Evolutionary conservation across 92 coral and sea anemone species (phyloP).

Genomic region (Zoanthus gigantus): DNA sequence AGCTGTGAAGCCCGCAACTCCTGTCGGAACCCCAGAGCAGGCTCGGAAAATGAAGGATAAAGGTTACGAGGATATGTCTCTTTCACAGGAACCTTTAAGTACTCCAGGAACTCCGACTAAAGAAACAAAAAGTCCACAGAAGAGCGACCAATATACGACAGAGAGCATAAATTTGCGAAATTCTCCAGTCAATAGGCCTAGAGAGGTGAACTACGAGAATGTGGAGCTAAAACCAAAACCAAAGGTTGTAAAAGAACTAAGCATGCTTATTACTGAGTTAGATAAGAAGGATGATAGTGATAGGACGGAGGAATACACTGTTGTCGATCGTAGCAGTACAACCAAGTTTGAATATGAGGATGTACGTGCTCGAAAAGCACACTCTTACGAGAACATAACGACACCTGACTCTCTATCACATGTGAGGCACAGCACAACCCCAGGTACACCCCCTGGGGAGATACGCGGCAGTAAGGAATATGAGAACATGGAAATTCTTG

Average conservation of each 20-base stretch:
- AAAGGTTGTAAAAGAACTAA: constrained; percentile 17
- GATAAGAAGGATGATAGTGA: constrained; percentile 1
- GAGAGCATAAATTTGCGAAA: constrained; percentile 45
- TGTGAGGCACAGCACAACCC: not conserved
- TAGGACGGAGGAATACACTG: constrained; percentile 1
- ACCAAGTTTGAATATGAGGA: not conserved
- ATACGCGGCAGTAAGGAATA: constrained; percentile 16
- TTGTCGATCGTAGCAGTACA: not conserved
- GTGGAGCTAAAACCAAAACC: constrained; percentile 62
- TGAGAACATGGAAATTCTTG: constrained; percentile 7
- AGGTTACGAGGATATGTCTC: constrained; percentile 42
- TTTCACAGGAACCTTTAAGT: constrained; percentile 26
- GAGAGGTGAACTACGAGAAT: constrained; percentile 67
- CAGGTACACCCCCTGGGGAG: not conserved
- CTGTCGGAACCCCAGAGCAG: constrained; percentile 40
- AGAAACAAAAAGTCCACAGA: constrained; percentile 24
- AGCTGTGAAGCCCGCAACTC: constrained; percentile 26
- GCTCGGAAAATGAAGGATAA: constrained; percentile 30
- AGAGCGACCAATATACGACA: constrained; percentile 17
- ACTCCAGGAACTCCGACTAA: constrained; percentile 24
- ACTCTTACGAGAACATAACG: constrained; percentile 36
- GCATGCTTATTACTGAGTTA: constrained; percentile 39
- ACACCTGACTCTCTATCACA: not conserved
- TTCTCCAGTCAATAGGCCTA: constrained; percentile 39
- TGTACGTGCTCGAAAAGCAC: not conserved